Conservation (phyloP, 2,888 invertebrate species). For the Orthosia cruda region DNA sequence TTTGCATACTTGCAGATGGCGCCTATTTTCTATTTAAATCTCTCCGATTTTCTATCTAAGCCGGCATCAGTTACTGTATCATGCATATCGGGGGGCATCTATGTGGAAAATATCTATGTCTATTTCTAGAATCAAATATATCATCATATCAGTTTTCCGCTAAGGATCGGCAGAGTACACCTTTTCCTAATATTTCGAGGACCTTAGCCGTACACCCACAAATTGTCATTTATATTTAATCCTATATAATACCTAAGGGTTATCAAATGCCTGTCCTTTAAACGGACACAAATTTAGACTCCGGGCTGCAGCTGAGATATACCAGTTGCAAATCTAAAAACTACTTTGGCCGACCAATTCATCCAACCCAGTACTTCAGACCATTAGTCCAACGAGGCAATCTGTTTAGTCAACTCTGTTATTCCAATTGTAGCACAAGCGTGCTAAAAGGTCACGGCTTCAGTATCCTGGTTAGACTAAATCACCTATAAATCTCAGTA, state of each 20-base stretch:
- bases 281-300: too few relatives aligned
- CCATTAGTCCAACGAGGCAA: neutral
- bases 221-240: too few relatives aligned
- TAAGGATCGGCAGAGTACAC: too few relatives aligned
- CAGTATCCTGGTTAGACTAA: conserved; percentile 18
- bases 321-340: too few relatives aligned
- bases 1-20: conserved; percentile 42
- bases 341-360: neutral
- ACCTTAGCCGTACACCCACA: neutral
- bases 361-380: neutral
- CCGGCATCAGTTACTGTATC: neutral
- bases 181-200: too few relatives aligned
- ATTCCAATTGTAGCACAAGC: neutral
- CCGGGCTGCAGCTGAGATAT: too few relatives aligned
- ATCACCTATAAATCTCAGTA: conserved; percentile 1
- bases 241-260: neutral
- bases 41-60: conserved; percentile 20
- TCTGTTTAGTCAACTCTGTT: neutral
- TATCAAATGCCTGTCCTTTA: neutral
- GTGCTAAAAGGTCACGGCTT: conserved; percentile 14
- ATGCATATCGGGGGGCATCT: neutral
- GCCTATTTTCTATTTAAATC: conserved; percentile 5
- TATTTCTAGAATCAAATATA: neutral
- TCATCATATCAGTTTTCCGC: too few relatives aligned
- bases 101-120: neutral